Base-by-base conservation (phyloP, 37 sponge, comb jelly and placozoan species). In the Hormiphora californensis region DNA sequence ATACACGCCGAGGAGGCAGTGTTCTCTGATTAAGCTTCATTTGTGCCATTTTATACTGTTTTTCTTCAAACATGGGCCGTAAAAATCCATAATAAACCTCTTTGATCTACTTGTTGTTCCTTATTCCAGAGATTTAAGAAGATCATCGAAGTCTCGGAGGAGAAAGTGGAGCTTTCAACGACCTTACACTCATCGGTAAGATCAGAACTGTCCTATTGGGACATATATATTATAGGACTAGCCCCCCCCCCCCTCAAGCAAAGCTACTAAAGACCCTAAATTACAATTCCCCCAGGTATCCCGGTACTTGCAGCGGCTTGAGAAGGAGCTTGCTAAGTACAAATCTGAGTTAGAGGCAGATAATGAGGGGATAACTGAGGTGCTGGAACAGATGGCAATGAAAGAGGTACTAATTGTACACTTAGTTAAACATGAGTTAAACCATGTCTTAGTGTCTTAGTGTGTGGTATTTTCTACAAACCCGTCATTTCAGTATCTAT, bases 331-430 rank as follows among this genome's bases (percentile, higher is more conserved):
- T 40, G 89, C 88, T 22, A 91, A 90, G 62, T 98, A 95, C 57
- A 98, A 93, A 17, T 86, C 92, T 54, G 99, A 98, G 87, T 65
- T 98, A 54, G 99, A 98, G 65, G 96, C 96, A 1, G 99, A 98
- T 85, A 95, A 91, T 22, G 93, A 94, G 28, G 99, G 99, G 12
- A 92, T 98, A 36, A 98, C 99, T 17, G 99, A 95, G 19, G 89
- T 88, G 21, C 85, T 98, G 40, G 99, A 98, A 65, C 94, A 95
- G 69, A 89, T 73, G 81, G 81, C 81, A 21, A 73, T 73, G 81
- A 73, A 73, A 33, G 81, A 73, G 81, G 81, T 73, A 28, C n/a
- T n/a, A n/a, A n/a, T n/a, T n/a, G n/a, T n/a, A n/a, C n/a, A n/a
- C n/a, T n/a, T n/a, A n/a, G n/a, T n/a, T n/a, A n/a, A n/a, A n/a